Evolutionary conservation across 2,113 vertebrate genomes (phyloP).

Genomic region (Natator depressus): DNA sequence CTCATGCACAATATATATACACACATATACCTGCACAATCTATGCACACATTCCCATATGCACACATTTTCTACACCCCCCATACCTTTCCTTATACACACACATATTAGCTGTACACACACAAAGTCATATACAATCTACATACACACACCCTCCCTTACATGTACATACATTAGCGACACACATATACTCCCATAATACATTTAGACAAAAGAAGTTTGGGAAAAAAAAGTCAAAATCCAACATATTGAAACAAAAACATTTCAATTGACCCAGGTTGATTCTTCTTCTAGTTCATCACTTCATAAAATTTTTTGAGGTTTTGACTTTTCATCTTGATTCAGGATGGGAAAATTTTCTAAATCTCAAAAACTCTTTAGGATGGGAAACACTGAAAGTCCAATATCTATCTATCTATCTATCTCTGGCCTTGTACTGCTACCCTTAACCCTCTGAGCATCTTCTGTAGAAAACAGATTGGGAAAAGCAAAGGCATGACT

Average conservation of each 20-base stretch:
- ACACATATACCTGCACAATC: neutral
- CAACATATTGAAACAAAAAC: neutral
- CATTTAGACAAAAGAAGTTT: neutral
- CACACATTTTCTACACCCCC: neutral
- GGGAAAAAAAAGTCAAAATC: neutral
- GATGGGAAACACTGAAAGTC: neutral
- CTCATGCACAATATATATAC: neutral
- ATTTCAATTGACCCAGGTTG: neutral
- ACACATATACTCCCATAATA: neutral
- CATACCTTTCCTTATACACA: neutral
- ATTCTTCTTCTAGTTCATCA: neutral
- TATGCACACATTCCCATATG: neutral
- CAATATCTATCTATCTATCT: neutral
- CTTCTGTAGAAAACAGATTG: neutral
- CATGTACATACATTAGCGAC: neutral
- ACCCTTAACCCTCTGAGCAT: neutral
- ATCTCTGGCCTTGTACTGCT: neutral
- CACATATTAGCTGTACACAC: neutral
- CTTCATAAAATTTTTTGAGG: neutral
- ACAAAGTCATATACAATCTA: neutral
- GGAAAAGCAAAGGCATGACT: neutral
- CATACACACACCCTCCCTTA: neutral
- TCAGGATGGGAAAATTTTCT: neutral
- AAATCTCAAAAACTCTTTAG: neutral
- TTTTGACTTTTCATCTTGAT: neutral